A percentile compares a stretch with the other conserved stretches of the same genome.
Evolutionary conservation across 2,888 invertebrate species (phyloP).

Genomic region (Troglohyphantes excavatus): DNA sequence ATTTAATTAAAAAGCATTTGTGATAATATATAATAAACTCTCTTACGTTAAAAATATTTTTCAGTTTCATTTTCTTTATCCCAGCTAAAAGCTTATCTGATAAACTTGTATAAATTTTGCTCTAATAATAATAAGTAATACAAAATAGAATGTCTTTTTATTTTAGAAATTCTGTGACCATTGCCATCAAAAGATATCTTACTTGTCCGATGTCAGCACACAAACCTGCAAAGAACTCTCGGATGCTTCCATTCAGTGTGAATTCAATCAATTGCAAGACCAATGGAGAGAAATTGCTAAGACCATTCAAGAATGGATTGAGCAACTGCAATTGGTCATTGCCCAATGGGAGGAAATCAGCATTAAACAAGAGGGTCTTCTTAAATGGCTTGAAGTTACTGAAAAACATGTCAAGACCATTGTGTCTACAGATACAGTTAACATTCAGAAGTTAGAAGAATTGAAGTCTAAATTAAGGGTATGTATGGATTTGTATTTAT

Average conservation of each 20-base stretch:
- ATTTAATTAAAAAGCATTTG: no score
- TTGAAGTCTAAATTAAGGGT: constrained; percentile 90
- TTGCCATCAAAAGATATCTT: constrained; percentile 67
- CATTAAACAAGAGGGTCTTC: constrained; percentile 54
- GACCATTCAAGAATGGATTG: constrained; percentile 70
- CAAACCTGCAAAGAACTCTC: constrained; percentile 60
- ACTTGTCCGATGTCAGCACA: constrained; percentile 68
- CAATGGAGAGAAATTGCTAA: constrained; percentile 72
- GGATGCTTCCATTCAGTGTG: constrained; percentile 67
- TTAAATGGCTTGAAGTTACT: constrained; percentile 67
- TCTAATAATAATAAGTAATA: no score
- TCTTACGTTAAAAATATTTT: no score
- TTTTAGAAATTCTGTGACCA: constrained; percentile 70
- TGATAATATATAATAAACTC: no score
- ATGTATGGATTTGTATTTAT: constrained; percentile 80
- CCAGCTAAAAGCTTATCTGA: not conserved
- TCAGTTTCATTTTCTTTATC: not conserved
- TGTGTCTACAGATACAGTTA: constrained; percentile 61
- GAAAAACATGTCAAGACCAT: constrained; percentile 54
- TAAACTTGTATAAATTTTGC: no score
- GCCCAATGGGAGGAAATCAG: constrained; percentile 69
- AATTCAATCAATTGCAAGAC: constrained; percentile 71
- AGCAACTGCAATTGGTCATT: constrained; percentile 58
- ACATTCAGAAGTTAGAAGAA: constrained; percentile 86
- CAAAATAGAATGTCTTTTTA: no score